Conservation (phyloP, 2,113 vertebrate genomes). For the Cebidichthys violaceus region DNA sequence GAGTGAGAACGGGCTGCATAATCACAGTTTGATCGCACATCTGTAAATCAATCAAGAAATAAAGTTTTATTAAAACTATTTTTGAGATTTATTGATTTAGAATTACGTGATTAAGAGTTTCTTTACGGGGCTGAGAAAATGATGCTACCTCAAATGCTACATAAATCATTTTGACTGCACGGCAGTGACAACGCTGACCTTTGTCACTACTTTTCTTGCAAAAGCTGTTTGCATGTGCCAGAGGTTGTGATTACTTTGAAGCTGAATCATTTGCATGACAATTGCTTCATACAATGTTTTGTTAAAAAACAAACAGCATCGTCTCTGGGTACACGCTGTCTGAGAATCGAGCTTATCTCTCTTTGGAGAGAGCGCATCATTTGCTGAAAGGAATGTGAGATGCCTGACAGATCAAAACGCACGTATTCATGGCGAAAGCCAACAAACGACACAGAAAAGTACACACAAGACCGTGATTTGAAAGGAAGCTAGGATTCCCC, state of each 20-base stretch:
- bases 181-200: too few species aligned
- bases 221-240: too few species aligned
- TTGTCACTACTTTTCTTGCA: too few species aligned
- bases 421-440: not conserved
- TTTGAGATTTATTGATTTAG: too few species aligned
- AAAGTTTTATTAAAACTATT: not conserved
- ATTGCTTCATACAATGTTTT: not conserved
- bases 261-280: too few species aligned
- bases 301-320: not conserved
- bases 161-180: too few species aligned
- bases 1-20: too few species aligned
- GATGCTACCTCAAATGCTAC: too few species aligned
- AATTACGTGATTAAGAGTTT: not conserved
- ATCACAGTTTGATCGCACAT: not conserved
- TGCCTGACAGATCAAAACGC: not conserved
- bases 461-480: not conserved
- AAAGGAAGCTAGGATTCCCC: not conserved
- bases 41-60: not conserved
- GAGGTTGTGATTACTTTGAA: too few species aligned
- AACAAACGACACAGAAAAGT: not conserved
- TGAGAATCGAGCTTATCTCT: slow-evolving; percentile 9
- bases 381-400: not conserved
- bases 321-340: slow-evolving; percentile 12
- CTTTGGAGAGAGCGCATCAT: not conserved
- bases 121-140: too few species aligned